These are phyloP conservation scores for Philantomba maxwellii DNA, from an alignment of 2,113 vertebrate genomes.

Conservation along the genomic window DNA sequence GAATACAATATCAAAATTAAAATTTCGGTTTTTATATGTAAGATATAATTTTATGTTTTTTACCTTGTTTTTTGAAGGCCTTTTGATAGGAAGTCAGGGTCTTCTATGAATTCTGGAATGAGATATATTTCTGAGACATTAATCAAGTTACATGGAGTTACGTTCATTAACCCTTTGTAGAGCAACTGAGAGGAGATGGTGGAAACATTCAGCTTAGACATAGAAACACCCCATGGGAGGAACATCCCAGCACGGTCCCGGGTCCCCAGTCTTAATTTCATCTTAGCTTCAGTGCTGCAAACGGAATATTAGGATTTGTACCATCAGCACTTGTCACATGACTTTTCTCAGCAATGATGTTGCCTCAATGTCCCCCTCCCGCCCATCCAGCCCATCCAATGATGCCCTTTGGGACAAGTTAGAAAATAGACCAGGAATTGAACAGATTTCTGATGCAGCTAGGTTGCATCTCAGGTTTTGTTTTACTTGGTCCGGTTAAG, in stretches of 20 bases:
- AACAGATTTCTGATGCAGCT: neutral
- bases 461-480: neutral
- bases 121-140: neutral
- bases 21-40: neutral
- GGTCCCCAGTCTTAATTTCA: neutral
- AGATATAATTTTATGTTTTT: neutral
- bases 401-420: neutral
- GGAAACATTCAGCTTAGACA: neutral
- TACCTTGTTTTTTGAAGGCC: neutral
- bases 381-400: neutral
- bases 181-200: neutral
- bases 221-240: neutral
- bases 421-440: neutral
- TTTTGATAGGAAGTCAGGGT: neutral
- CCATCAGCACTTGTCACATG: neutral
- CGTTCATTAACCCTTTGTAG: constrained; percentile 7
- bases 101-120: neutral
- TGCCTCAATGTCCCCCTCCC: neutral
- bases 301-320: neutral
- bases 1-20: neutral
- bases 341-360: neutral
- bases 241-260: too few relatives aligned
- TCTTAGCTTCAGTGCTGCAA: neutral
- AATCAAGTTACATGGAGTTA: neutral
- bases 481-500: neutral